Percentiles rank a stretch among this genome's conserved stretches.
These are phyloP conservation scores for Nanorana parkeri DNA, from an alignment of 2,113 vertebrate species.

Conservation along the genomic window DNA sequence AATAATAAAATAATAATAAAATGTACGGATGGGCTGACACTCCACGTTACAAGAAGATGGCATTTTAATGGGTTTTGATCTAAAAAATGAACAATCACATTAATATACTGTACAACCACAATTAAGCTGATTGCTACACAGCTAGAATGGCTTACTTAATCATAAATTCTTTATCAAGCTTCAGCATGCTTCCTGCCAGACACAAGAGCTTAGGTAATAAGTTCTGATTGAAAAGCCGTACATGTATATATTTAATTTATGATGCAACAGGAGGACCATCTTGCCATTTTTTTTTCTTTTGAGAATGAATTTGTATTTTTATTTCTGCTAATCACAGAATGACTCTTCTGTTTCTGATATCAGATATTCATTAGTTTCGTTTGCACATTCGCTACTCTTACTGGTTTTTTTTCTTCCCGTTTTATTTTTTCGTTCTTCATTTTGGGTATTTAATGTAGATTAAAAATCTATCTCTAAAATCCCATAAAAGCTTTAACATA, in stretches of 20 bases:
- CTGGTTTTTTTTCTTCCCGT: no score
- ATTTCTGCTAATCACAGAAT: conserved; percentile 1
- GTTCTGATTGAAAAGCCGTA: conserved; percentile 18
- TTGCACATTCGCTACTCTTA: no score
- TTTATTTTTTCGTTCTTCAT: no score
- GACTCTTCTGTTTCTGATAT: background rate
- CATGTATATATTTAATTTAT: conserved; percentile 31
- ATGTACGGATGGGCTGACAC: background rate
- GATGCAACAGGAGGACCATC: background rate
- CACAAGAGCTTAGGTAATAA: conserved; percentile 21
- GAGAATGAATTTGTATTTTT: conserved; percentile 21
- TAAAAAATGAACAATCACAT: conserved; percentile 50
- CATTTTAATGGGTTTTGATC: conserved; percentile 34
- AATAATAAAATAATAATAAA: conserved; percentile 28
- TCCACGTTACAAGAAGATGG: conserved; percentile 29
- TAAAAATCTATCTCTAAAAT: no score
- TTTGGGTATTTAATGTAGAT: no score
- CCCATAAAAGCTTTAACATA: no score
- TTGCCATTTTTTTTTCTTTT: conserved; percentile 3
- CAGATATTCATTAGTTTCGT: background rate
- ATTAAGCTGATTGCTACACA: conserved; percentile 49
- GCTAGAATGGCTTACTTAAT: conserved; percentile 35
- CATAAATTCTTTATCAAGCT: conserved; percentile 43
- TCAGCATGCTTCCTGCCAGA: conserved; percentile 11
- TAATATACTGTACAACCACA: conserved; percentile 45